Evolutionary conservation across 2,797 vertebrate species (phyloP), one percentile per base, ranked within the genome.

Genomic region (Nothura maculosa): DNA sequence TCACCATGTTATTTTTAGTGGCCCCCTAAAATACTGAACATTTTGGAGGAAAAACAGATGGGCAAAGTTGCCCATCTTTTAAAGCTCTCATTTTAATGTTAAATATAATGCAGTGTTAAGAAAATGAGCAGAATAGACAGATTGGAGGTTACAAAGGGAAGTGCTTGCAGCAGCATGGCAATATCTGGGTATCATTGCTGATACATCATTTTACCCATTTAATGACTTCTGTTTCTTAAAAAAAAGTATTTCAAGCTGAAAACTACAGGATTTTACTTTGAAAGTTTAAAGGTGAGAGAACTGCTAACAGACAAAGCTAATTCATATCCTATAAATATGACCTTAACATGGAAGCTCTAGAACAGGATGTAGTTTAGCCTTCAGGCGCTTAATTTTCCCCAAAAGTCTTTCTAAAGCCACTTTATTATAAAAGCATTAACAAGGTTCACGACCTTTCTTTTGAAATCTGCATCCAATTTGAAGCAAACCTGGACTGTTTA

Each of bases 301-400:
- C 63, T 86, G 83, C 85, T 74, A 84, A 86, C 42, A 94, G 78
- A 72, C 38, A 75, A 83, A 94, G 43, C 70, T 90, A 87, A 95
- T 95, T 90, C 90, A 85, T 94, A 75, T 61, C 58, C 89, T 89
- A 73, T 69, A 87, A 92, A 90, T 63, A 75, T 70, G 73, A 81
- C 92, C 66, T 90, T 87, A 93, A 85, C 8, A 10, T 83, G 58
- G 63, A 89, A 94, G 34, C 88, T 94, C 73, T 87, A 69, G 90
- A 84, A 47, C 85, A 93, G 89, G 96, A 96, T 79, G 55, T 34
- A 87, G 92, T 89, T 93, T 81, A 94, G 91, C 92, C 96, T 95
- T 92, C 89, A 85, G 94, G 93, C 91, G 63, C 94, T 91, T 90
- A 57, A 89, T 94, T 94, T 94, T 90, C 73, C 81, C 52, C 67